phyloP scores from a whole-genome alignment of 2,797 vertebrate genomes.

The Coregonus sp. region DNA sequence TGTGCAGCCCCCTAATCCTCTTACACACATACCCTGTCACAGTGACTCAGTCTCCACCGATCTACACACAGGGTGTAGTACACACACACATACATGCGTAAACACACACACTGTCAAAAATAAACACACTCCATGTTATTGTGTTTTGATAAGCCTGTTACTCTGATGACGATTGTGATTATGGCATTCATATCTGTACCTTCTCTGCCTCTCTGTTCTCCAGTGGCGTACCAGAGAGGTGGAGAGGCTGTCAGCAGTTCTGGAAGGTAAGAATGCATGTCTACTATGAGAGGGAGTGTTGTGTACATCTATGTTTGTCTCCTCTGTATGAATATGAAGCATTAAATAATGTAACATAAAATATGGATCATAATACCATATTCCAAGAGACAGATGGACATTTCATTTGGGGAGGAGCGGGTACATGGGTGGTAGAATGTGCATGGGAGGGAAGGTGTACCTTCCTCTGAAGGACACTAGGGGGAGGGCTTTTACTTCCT shows the following conservation, averaged over 20 bases:
- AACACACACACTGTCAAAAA: constrained; percentile 31
- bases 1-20: constrained; percentile 67
- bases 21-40: constrained; percentile 38
- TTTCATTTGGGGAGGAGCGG: background rate
- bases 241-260: constrained; percentile 96
- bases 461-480: constrained; percentile 72
- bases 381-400: background rate
- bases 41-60: constrained; percentile 41
- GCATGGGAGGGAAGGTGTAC: constrained; percentile 37
- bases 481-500: constrained; percentile 82
- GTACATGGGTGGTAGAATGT: background rate
- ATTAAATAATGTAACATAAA: too few species aligned
- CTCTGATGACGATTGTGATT: constrained; percentile 9
- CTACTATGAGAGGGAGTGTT: background rate
- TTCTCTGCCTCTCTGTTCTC: constrained; percentile 52
- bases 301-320: too few species aligned
- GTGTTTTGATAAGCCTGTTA: background rate
- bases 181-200: background rate
- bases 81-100: constrained; percentile 17
- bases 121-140: background rate
- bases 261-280: constrained; percentile 84
- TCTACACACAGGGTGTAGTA: background rate
- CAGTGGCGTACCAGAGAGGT: constrained; percentile 98
- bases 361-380: too few species aligned
- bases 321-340: too few species aligned